phyloP scores from a whole-genome alignment of 2,797 vertebrate genomes.

The Sebastes matsubarae region DNA sequence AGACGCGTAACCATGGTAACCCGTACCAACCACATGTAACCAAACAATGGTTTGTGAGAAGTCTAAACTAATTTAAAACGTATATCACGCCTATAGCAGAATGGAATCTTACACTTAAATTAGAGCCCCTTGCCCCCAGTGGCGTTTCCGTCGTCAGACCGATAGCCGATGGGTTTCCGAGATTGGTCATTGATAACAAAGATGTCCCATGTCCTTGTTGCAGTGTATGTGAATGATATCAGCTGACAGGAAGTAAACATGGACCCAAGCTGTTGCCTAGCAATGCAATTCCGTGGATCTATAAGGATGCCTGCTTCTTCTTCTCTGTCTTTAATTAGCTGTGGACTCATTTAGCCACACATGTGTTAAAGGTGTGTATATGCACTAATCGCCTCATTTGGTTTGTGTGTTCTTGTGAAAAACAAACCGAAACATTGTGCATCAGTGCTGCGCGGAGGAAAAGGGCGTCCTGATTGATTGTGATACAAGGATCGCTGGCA shows the following conservation, averaged over 20 bases:
- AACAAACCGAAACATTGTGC: neutral
- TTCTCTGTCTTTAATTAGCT: neutral
- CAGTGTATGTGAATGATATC: neutral
- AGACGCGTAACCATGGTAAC: too few species aligned
- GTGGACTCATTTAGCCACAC: neutral
- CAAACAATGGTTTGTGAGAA: too few species aligned
- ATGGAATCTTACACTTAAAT: too few species aligned
- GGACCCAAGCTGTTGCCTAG: neutral
- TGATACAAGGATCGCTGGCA: constrained; percentile 26
- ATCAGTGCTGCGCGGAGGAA: neutral
- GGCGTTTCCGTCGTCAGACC: too few species aligned
- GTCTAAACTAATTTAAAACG: too few species aligned
- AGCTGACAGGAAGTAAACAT: neutral
- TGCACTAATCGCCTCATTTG: neutral
- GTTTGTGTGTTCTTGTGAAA: neutral
- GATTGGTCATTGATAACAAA: too few species aligned
- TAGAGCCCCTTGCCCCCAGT: too few species aligned
- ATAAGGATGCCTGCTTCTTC: neutral
- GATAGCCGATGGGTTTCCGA: too few species aligned
- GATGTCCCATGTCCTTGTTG: too few species aligned
- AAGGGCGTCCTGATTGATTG: constrained; percentile 42
- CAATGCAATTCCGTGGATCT: neutral
- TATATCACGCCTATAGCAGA: too few species aligned
- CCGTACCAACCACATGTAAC: too few species aligned
- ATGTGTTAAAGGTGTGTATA: neutral